Conservation (phyloP, 2,113 vertebrate species). For the Macrotus californicus region DNA sequence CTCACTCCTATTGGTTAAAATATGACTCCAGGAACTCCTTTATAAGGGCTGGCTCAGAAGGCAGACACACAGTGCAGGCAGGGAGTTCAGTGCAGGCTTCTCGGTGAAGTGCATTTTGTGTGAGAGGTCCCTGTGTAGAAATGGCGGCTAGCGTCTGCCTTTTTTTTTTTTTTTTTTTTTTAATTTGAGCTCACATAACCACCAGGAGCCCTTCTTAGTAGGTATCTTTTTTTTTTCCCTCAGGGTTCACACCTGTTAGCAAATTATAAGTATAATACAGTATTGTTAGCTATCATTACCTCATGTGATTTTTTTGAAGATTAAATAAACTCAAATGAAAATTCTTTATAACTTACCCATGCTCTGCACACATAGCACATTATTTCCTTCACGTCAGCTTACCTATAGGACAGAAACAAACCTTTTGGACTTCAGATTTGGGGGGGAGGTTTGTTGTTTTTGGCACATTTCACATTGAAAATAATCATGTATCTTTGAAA, state of each 20-base stretch:
- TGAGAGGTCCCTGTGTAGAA: neutral
- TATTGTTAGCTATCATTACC: neutral
- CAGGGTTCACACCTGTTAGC: neutral
- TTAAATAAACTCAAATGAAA: neutral
- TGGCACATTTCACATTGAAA: neutral
- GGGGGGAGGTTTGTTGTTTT: neutral
- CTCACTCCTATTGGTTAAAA: neutral
- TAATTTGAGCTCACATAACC: neutral
- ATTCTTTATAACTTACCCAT: neutral
- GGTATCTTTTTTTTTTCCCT: neutral
- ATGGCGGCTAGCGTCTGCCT: neutral
- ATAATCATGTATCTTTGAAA: neutral
- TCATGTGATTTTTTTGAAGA: neutral
- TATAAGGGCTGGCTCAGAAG: neutral
- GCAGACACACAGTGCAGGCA: neutral
- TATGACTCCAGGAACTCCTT: neutral
- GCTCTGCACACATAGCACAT: neutral
- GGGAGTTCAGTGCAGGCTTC: neutral
- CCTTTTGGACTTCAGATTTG: neutral
- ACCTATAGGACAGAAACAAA: neutral
- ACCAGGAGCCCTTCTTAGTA: neutral
- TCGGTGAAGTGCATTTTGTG: neutral
- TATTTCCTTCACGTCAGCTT: neutral
- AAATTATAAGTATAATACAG: neutral
- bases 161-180: neutral